A percentile compares a stretch with the other conserved stretches of the same genome.
Conservation (phyloP, 2,113 vertebrate genomes). For the Phylloscopus trochiloides region DNA sequence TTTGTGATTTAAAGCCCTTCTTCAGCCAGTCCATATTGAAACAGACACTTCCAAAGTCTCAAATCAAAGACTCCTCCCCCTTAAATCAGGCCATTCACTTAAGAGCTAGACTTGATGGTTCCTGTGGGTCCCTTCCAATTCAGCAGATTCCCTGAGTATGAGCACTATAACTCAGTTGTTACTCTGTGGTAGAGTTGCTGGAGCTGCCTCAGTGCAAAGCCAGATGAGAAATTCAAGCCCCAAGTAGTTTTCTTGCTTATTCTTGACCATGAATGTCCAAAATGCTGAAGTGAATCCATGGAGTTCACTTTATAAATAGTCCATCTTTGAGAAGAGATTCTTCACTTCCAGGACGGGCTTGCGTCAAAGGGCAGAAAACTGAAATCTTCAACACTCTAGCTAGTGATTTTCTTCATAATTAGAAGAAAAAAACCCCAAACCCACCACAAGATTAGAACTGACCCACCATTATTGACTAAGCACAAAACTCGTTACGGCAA, state of each 20-base stretch:
- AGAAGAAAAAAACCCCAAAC: accelerated
- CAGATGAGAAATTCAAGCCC: not conserved
- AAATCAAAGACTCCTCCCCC: not conserved
- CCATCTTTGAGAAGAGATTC: not conserved
- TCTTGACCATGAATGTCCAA: not conserved
- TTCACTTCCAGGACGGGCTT: not conserved
- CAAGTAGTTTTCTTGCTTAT: not conserved
- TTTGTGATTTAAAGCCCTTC: not conserved
- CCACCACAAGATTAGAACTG: not conserved
- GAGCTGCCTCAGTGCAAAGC: not conserved
- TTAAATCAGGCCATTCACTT: not conserved
- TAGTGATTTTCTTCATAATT: not conserved
- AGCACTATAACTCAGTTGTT: not conserved
- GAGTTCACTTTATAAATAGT: not conserved
- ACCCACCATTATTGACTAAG: not conserved
- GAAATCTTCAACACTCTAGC: not conserved
- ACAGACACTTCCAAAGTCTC: not conserved
- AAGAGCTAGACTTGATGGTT: not conserved
- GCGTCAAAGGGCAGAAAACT: not conserved
- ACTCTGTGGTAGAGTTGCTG: not conserved
- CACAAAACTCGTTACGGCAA: not conserved
- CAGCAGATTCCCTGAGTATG: not conserved
- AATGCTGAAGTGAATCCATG: not conserved
- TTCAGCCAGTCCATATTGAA: not conserved
- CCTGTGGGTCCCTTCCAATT: not conserved